Conservation (phyloP, 2,113 vertebrate species). For the Apteryx owenii region DNA sequence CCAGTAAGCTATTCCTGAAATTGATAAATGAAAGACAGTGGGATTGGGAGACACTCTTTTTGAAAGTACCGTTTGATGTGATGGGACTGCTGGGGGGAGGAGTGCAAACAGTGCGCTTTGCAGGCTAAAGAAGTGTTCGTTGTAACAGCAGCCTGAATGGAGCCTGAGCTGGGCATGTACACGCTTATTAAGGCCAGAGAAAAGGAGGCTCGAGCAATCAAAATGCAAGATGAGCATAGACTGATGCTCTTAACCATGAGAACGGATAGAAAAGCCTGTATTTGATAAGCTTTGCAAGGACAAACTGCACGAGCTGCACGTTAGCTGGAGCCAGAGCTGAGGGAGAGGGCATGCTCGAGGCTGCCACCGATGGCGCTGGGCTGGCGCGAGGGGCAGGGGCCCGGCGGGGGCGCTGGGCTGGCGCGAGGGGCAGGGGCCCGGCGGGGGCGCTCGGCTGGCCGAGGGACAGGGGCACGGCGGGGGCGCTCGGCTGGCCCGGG, state of each 20-base stretch:
- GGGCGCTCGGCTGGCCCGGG: background rate
- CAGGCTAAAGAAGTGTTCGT: background rate
- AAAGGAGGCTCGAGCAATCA: background rate
- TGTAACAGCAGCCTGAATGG: background rate
- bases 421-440: background rate
- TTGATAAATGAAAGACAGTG: background rate
- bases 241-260: background rate
- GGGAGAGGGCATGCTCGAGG: background rate
- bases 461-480: background rate
- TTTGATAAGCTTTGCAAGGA: background rate
- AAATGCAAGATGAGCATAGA: background rate
- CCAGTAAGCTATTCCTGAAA: background rate
- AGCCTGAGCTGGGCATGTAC: background rate
- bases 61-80: background rate
- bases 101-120: background rate
- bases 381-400: background rate
- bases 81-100: background rate
- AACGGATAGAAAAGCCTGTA: background rate
- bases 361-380: background rate
- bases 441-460: background rate
- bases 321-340: background rate
- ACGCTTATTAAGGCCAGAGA: background rate
- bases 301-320: background rate
- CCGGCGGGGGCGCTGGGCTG: background rate
- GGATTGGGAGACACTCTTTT: background rate